Evolutionary conservation across 1,140 invertebrate genomes (phyloP).

Genomic region (Papilio machaon): DNA sequence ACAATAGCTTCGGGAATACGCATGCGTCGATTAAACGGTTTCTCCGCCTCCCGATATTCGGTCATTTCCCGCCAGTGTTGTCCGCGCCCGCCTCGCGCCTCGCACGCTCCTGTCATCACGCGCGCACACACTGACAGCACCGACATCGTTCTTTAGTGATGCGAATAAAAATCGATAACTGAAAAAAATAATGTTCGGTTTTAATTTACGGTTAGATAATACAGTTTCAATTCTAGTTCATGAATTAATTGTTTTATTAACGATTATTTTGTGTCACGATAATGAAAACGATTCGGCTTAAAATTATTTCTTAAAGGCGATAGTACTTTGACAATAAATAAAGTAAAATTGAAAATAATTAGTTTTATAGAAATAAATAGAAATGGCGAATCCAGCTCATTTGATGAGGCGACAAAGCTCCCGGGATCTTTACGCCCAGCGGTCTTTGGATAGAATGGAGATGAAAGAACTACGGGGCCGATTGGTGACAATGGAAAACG

Average conservation of each 20-base stretch:
- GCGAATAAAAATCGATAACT: constrained; percentile 49
- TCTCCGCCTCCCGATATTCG: constrained; percentile 49
- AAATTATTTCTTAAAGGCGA: constrained; percentile 48
- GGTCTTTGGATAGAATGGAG: constrained; percentile 92
- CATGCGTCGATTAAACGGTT: constrained; percentile 57
- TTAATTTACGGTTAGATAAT: not conserved
- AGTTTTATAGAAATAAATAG: constrained; percentile 49
- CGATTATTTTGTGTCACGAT: constrained; percentile 69
- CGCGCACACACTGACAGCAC: constrained; percentile 43
- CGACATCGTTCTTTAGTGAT: constrained; percentile 37
- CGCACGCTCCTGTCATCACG: constrained; percentile 46
- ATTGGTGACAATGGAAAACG: constrained; percentile 89
- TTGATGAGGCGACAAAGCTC: constrained; percentile 93
- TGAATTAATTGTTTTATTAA: constrained; percentile 46
- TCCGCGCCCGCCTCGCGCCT: constrained; percentile 47
- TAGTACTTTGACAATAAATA: constrained; percentile 57
- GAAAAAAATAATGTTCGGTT: constrained; percentile 53
- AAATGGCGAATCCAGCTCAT: constrained; percentile 95
- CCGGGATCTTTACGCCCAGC: constrained; percentile 90
- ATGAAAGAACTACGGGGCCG: constrained; percentile 92
- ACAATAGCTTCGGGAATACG: constrained; percentile 51
- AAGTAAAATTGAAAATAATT: constrained; percentile 45
- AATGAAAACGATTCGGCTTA: constrained; percentile 61
- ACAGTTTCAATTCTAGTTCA: not conserved
- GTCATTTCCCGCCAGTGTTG: constrained; percentile 70